Evolutionary conservation across 1,140 invertebrate genomes (phyloP).

Genomic region (Carposina sasakii): DNA sequence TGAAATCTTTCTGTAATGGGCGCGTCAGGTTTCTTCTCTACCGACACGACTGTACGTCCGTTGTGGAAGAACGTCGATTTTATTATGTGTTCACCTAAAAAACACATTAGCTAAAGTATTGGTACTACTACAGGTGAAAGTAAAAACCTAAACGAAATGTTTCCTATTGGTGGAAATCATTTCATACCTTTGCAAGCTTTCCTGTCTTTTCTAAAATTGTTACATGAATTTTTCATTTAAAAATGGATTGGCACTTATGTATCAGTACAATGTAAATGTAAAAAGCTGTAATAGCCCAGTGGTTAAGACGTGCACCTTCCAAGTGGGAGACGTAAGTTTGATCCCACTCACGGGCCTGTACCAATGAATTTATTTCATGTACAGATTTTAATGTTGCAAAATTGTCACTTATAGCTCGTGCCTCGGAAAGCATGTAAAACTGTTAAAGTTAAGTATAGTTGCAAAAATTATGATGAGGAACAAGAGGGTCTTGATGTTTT

Average conservation of each 20-base stretch:
- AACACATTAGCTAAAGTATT: slow-evolving; percentile 33
- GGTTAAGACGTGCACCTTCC: not conserved
- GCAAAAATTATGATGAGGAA: too few species aligned
- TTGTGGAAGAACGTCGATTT: slow-evolving; percentile 88
- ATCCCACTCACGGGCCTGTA: too few species aligned
- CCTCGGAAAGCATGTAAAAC: too few species aligned
- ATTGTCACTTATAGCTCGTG: too few species aligned
- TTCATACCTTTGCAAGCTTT: not conserved
- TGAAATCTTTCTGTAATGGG: slow-evolving; percentile 91
- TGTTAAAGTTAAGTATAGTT: too few species aligned
- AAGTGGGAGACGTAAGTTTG: too few species aligned
- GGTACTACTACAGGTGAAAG: too few species aligned
- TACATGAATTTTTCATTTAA: not conserved
- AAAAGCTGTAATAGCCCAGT: not conserved
- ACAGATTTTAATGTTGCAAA: too few species aligned
- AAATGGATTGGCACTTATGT: too few species aligned
- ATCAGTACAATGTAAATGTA: not conserved
- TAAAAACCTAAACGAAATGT: too few species aligned
- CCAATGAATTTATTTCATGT: too few species aligned
- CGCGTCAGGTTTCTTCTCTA: slow-evolving; percentile 86
- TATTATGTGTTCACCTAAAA: slow-evolving; percentile 86
- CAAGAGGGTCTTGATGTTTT: too few species aligned
- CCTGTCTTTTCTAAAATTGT: not conserved
- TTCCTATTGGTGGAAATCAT: not conserved
- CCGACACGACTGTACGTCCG: slow-evolving; percentile 79